Evolutionary conservation across 2,888 invertebrate species (phyloP), one percentile per base, ranked within the genome.

Genomic region (Stratiomys singularior): DNA sequence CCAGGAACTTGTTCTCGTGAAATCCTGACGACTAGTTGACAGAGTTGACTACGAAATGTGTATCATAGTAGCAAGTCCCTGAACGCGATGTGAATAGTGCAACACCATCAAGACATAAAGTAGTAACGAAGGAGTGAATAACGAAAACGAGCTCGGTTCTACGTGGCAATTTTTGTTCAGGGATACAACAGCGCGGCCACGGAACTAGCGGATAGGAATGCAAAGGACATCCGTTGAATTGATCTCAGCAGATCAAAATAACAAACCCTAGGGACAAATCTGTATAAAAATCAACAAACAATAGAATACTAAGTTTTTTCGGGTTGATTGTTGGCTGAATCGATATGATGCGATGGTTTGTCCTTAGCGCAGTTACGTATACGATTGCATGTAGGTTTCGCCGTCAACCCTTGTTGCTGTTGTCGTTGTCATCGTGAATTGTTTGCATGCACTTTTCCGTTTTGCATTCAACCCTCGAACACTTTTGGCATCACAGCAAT

Each of bases 221-320:
- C 37, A 60, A 30, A 60, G 60, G 37, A 72, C 46, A 27, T 46
- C 46, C 52, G 37, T 21, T 18, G 71, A 30, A 56, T 67, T 60
- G 76, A 71, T 76, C 78, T 76, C 71, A 60, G 21, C 71, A 56
- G 76, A 77, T 66, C 76, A 27, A 46, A 18, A 77, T 69, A 78
- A 76, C 78, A 77, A 77, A 72, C 76, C 64, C 30, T 44, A 9
- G 67, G 52, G 76, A 76, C 67, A 79, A 79, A 77, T 79, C 77
- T 79, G 79, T 74, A 79, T 79, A 79, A 79, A 79, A 79, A 77
- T 79, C 77, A 77, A 76, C 77, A 77, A 79, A 79, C 79, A 79
- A 79, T 74, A 52, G 76, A 77, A 76, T 30, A 66, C 23, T 21
- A 37, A 64, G 21, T 52, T 56, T 47, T 64, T 77, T 78, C 71